Percentiles rank a stretch among this genome's conserved stretches.
phyloP scores from a whole-genome alignment of 2,113 vertebrate species.

The Prinia subflava region DNA sequence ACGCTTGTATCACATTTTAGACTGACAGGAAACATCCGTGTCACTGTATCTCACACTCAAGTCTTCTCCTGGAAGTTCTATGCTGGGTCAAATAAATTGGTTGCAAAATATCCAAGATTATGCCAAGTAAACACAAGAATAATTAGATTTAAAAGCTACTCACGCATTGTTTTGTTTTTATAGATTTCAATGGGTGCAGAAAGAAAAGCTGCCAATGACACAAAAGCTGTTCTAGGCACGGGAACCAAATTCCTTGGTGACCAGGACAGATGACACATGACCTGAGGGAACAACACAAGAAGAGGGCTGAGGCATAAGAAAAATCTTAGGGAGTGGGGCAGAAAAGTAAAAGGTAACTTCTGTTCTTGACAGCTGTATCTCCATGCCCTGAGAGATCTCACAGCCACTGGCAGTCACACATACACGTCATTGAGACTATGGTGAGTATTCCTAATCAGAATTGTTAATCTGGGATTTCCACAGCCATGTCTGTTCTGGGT shows the following conservation, averaged over 20 bases:
- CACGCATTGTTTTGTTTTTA: background rate
- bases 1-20: fast-evolving
- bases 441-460: background rate
- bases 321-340: background rate
- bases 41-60: background rate
- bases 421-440: background rate
- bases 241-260: background rate
- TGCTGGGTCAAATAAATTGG: background rate
- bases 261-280: background rate
- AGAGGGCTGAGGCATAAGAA: background rate
- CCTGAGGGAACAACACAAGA: background rate
- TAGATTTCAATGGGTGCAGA: background rate
- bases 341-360: background rate
- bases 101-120: constrained; percentile 17
- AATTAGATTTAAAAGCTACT: constrained; percentile 20
- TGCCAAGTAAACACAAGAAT: constrained; percentile 1
- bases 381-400: background rate
- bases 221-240: background rate
- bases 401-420: background rate
- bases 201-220: background rate
- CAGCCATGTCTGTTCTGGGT: background rate
- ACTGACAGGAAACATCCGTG: background rate
- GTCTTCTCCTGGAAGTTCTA: background rate
- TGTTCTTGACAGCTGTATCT: background rate
- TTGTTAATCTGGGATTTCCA: background rate